phyloP scores from a whole-genome alignment of 2,113 vertebrate genomes.

The Zingel zingel region DNA sequence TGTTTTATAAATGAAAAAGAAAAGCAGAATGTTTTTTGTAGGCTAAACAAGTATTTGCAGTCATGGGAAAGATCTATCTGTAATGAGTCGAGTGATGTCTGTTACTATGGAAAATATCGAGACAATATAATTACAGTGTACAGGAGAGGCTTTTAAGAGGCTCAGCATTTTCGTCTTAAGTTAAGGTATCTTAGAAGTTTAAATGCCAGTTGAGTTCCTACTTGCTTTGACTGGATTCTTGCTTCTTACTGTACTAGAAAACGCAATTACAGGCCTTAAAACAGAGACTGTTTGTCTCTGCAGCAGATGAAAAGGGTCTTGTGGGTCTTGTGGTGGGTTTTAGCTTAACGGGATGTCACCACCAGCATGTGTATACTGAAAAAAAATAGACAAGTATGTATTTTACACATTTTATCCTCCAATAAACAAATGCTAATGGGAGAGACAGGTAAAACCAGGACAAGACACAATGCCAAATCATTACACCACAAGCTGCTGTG shows the following conservation, averaged over 20 bases:
- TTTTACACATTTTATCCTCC: neutral
- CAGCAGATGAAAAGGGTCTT: conserved; percentile 45
- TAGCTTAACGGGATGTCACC: conserved; percentile 18
- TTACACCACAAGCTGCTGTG: neutral
- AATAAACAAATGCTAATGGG: conserved; percentile 20
- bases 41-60: neutral
- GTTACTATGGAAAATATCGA: conserved; percentile 39
- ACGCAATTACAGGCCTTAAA: conserved; percentile 63
- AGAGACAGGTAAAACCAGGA: neutral
- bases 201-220: conserved; percentile 33
- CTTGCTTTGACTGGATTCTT: conserved; percentile 39
- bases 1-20: neutral
- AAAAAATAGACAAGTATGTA: neutral
- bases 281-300: conserved; percentile 44
- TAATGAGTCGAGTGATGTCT: conserved; percentile 1
- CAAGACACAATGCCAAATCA: neutral
- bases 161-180: conserved; percentile 22
- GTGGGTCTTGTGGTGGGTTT: conserved; percentile 16
- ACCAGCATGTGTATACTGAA: too few species aligned
- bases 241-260: conserved; percentile 28
- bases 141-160: conserved; percentile 26
- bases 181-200: conserved; percentile 38
- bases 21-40: too few species aligned
- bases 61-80: conserved; percentile 6
- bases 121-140: conserved; percentile 61